Evolutionary conservation across 1,140 invertebrate genomes (phyloP).

Genomic region (Drosophila setifemur): DNA sequence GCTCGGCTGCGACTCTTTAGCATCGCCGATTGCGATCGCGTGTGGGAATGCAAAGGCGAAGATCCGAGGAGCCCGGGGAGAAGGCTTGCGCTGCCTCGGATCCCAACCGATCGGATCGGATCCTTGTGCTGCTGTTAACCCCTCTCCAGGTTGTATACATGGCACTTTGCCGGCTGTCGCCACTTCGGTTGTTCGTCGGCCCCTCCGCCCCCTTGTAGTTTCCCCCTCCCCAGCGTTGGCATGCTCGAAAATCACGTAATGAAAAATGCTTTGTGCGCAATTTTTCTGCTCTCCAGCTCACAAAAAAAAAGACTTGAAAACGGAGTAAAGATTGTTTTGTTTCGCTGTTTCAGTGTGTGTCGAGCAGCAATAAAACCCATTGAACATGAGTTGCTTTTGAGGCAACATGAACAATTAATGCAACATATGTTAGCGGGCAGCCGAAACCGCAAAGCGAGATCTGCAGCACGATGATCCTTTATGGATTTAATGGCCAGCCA

Average conservation of each 20-base stretch:
- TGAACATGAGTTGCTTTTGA: constrained; percentile 78
- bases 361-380: constrained; percentile 79
- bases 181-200: constrained; percentile 55
- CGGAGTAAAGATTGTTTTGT: constrained; percentile 35
- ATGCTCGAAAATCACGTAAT: constrained; percentile 79
- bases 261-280: constrained; percentile 79
- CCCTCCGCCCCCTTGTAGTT: neutral
- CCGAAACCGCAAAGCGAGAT: constrained; percentile 37
- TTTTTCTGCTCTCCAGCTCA: constrained; percentile 53
- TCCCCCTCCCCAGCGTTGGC: constrained; percentile 17
- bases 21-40: constrained; percentile 75
- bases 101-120: neutral
- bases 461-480: constrained; percentile 43
- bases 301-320: neutral
- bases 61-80: constrained; percentile 15
- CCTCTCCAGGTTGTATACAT: constrained; percentile 65
- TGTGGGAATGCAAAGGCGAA: constrained; percentile 73
- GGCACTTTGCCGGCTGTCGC: constrained; percentile 78
- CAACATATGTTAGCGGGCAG: constrained; percentile 68
- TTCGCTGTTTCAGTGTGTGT: constrained; percentile 74
- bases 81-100: neutral
- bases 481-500: constrained; percentile 38
- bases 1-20: constrained; percentile 10
- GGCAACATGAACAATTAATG: constrained; percentile 79
- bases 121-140: constrained; percentile 55